Conservation (phyloP, 92 coral and sea anemone genomes). For the Blastomussa wellsi region DNA sequence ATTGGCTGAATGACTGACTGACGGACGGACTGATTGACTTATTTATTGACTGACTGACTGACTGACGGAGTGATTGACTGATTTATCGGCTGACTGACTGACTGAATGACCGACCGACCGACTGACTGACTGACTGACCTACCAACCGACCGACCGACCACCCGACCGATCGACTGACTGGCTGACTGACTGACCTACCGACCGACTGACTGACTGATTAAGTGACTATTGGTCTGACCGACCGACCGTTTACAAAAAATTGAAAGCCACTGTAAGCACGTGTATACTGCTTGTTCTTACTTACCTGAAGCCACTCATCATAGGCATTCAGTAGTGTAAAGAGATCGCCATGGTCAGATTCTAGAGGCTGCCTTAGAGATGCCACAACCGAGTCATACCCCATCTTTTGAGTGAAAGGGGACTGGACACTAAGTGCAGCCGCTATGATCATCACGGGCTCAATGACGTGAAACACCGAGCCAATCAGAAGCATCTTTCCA, state of each 20-base stretch:
- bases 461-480: slow-evolving; percentile 93
- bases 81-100: not conserved
- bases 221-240: not conserved
- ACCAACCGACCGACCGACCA: not conserved
- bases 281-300: not conserved
- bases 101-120: not conserved
- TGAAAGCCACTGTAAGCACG: not conserved
- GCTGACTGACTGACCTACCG: not conserved
- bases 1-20: not conserved
- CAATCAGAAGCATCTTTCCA: slow-evolving; percentile 98
- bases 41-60: not conserved
- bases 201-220: not conserved
- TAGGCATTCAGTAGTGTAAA: slow-evolving; percentile 92
- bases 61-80: not conserved
- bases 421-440: slow-evolving; percentile 99
- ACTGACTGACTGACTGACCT: not conserved
- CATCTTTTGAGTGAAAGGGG: slow-evolving; percentile 94
- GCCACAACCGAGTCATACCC: slow-evolving; percentile 96
- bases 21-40: not conserved
- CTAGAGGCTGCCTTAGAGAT: slow-evolving; percentile 80
- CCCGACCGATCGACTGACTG: not conserved
- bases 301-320: slow-evolving; percentile 94
- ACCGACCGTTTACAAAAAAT: not conserved
- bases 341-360: slow-evolving; percentile 99
- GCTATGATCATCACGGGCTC: slow-evolving; percentile 96